Evolutionary conservation across 2,888 invertebrate genomes (phyloP), one percentile per base, ranked within the genome.

Genomic region (Coleophora deauratella): DNA sequence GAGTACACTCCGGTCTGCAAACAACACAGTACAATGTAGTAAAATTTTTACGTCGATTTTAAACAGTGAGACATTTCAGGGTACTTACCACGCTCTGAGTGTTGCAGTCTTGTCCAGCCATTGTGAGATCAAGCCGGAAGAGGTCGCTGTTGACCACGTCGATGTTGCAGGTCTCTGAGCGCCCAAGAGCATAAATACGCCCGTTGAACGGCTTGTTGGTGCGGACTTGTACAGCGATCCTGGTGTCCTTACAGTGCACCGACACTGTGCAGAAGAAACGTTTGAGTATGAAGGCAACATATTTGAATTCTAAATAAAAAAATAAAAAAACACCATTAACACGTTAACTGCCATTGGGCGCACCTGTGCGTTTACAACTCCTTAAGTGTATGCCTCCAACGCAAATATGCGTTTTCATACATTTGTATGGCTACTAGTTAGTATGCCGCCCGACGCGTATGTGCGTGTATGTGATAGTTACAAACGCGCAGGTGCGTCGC

Each of bases 131-230:
- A 46, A 97, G 87, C 55, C 96, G 89, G 89, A 97, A 97, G 48
- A 94, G 89, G 75, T 97, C 96, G 61, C 95, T 95, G 79, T 96
- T 96, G 63, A 93, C 91, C 13, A 97, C 96, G 70, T 96, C 96
- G 50, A 96, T 95, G 81, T 97, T 97, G 79, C 97, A 97, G 33
- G 97, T 97, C 79, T 97, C 97, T 0, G 96, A 96, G 41, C 97
- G 90, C 31, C 97, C 97, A 59, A 97, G 82, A 13, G 97, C 97
- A 72, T 97, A 97, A 69, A 97, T 96, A 47, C 97, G 91, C 10
- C 97, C 97, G 63, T 96, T 97, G 88, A 97, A 97, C 14, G 96
- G 96, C 64, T 96, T 95, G 77, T 96, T 97, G 31, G 97, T 97
- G 55, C 93, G 89, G 13, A 97, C 96, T 78, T 95, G 95, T 0